A percentile compares a stretch with the other conserved stretches of the same genome.
phyloP scores from a whole-genome alignment of 2,888 invertebrate genomes.

The Pyrgus malvae region DNA sequence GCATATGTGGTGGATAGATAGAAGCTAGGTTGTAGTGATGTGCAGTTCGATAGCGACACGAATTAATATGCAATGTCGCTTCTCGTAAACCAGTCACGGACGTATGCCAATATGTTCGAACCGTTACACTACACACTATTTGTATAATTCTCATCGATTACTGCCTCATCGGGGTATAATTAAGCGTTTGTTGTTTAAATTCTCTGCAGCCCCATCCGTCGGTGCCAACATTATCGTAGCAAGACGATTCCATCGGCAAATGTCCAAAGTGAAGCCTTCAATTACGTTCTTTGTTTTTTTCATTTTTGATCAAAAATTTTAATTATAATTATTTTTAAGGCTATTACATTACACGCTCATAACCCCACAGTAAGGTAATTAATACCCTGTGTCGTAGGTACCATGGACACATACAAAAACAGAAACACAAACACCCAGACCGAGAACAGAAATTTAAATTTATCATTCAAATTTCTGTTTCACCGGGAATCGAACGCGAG shows the following conservation, averaged over 20 bases:
- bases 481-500: no score
- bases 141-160: slow-evolving; percentile 74
- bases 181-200: slow-evolving; percentile 27
- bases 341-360: no score
- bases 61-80: slow-evolving; percentile 80
- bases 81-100: slow-evolving; percentile 80
- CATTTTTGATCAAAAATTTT: no score
- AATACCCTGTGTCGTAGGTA: no score
- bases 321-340: no score
- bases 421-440: no score
- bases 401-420: no score
- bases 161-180: slow-evolving; percentile 29
- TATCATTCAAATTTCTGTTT: no score
- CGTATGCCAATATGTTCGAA: slow-evolving; percentile 77
- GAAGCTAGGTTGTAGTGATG: slow-evolving; percentile 71
- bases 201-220: slow-evolving; percentile 14
- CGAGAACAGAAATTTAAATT: no score
- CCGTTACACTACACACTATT: slow-evolving; percentile 73
- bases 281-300: no score
- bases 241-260: slow-evolving; percentile 10
- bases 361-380: no score
- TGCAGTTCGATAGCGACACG: slow-evolving; percentile 72
- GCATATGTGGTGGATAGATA: slow-evolving; percentile 42
- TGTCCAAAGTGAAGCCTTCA: slow-evolving; percentile 1
- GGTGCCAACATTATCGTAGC: slow-evolving; percentile 6